Evolutionary conservation across 2,888 invertebrate genomes (phyloP).

Genomic region (Temnothorax ravouxi): DNA sequence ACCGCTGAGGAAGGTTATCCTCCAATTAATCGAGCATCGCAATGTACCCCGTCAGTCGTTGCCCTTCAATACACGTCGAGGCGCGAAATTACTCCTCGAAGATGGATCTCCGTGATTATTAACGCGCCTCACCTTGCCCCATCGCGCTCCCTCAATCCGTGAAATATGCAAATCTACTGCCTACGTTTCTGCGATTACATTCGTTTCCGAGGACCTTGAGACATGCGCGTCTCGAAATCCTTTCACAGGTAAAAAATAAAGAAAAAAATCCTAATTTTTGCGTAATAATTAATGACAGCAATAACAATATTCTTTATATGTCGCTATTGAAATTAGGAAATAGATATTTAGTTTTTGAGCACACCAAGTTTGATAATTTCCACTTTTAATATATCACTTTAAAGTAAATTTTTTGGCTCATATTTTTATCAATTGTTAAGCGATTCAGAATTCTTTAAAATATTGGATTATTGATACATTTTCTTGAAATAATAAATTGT

Average conservation of each 20-base stretch:
- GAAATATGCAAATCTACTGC: slow-evolving; percentile 36
- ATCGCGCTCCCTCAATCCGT: neutral
- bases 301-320: neutral
- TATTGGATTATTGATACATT: neutral
- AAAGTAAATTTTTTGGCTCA: neutral
- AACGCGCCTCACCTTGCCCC: slow-evolving; percentile 47
- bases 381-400: neutral
- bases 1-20: slow-evolving; percentile 77
- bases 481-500: neutral
- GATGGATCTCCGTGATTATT: slow-evolving; percentile 64
- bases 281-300: neutral
- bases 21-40: slow-evolving; percentile 77
- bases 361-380: neutral
- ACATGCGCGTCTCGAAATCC: neutral
- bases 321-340: neutral
- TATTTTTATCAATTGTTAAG: neutral
- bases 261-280: neutral
- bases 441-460: neutral
- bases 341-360: neutral
- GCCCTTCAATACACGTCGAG: slow-evolving; percentile 69
- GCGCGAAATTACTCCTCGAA: slow-evolving; percentile 64
- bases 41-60: slow-evolving; percentile 69
- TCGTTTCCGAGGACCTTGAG: slow-evolving; percentile 58
- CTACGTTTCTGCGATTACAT: slow-evolving; percentile 67
- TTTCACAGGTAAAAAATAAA: neutral